Percentiles rank a stretch among this genome's conserved stretches.
Evolutionary conservation across 2,888 invertebrate species (phyloP).

Genomic region (Heliconius ethilla): DNA sequence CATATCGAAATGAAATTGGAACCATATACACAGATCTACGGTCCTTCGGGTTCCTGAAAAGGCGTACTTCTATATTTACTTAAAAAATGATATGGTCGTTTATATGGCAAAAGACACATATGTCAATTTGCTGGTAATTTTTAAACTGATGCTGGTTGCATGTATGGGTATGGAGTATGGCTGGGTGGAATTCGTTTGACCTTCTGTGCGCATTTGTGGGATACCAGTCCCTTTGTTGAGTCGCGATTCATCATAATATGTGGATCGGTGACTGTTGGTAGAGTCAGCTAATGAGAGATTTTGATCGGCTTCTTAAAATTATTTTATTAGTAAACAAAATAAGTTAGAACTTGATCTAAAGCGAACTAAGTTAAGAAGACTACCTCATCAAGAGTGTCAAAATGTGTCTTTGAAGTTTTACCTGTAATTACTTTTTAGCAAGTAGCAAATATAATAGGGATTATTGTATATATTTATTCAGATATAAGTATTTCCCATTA

Average conservation of each 20-base stretch:
- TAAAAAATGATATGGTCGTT: too few species aligned
- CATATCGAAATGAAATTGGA: too few species aligned
- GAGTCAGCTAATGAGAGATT: not conserved
- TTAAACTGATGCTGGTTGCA: slow-evolving; percentile 68
- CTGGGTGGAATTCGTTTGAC: slow-evolving; percentile 40
- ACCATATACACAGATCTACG: too few species aligned
- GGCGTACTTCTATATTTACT: too few species aligned
- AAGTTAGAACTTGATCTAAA: not conserved
- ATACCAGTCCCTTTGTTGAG: slow-evolving; percentile 35
- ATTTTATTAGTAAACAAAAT: too few species aligned
- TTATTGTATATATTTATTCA: not conserved
- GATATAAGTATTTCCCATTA: not conserved
- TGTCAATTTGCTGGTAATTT: slow-evolving; percentile 70
- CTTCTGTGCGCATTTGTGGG: slow-evolving; percentile 40
- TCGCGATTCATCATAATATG: slow-evolving; percentile 29
- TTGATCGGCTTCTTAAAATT: too few species aligned
- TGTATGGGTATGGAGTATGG: slow-evolving; percentile 56
- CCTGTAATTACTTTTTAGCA: not conserved
- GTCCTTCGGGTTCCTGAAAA: too few species aligned
- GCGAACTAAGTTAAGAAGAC: not conserved
- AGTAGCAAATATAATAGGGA: not conserved
- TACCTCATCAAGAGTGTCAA: not conserved
- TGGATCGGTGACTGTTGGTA: too few species aligned
- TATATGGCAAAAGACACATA: slow-evolving; percentile 49
- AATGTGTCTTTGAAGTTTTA: not conserved